Evolutionary conservation across 37 sponge, comb jelly and placozoan genomes (phyloP).

Genomic region (Oopsacas minuta): DNA sequence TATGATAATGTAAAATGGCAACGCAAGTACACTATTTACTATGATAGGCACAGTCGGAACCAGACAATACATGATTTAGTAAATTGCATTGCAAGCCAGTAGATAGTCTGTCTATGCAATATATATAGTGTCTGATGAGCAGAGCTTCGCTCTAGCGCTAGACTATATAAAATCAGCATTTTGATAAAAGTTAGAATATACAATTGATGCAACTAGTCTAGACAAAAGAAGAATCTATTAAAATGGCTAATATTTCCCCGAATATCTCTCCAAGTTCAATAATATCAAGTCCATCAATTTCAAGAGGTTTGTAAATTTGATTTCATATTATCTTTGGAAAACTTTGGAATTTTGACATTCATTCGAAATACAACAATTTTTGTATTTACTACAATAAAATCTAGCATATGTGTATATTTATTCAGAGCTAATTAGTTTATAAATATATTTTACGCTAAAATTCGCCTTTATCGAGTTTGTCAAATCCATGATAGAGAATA

Average conservation of each 20-base stretch:
- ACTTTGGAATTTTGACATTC: too few species aligned
- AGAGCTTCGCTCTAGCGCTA: not conserved
- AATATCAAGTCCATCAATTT: not conserved
- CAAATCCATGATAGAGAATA: too few species aligned
- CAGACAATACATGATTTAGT: constrained; percentile 16
- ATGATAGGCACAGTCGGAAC: constrained; percentile 12
- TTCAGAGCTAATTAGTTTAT: too few species aligned
- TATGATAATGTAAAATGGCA: not conserved
- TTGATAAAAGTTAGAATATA: constrained; percentile 9
- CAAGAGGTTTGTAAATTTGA: not conserved
- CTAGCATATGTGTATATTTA: too few species aligned
- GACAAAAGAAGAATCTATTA: not conserved
- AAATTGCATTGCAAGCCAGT: not conserved
- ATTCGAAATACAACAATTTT: too few species aligned
- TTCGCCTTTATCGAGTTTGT: too few species aligned
- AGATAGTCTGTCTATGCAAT: constrained; percentile 12
- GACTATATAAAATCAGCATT: constrained; percentile 18
- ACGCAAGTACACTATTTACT: not conserved
- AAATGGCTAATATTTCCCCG: not conserved
- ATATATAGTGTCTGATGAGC: constrained; percentile 14
- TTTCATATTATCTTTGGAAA: too few species aligned
- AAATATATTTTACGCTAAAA: too few species aligned
- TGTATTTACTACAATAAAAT: too few species aligned
- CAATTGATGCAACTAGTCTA: not conserved
- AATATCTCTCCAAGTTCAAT: not conserved